Conservation (phyloP, 2,888 invertebrate species). For the Dasypogon diadema region DNA sequence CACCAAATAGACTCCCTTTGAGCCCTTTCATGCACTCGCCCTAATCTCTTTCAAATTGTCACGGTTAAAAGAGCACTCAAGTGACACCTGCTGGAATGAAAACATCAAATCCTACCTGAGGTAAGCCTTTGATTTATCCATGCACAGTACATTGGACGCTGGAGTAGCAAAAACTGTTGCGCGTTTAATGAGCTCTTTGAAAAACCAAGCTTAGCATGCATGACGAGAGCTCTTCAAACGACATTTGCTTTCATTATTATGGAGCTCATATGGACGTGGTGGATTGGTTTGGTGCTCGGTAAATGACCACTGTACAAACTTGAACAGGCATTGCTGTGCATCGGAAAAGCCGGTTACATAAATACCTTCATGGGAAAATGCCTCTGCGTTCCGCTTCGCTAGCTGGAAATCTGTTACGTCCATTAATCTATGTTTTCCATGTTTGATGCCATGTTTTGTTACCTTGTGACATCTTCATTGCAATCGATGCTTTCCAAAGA, state of each 20-base stretch:
- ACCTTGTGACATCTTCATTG: conserved; percentile 35
- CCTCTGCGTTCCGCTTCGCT: conserved; percentile 45
- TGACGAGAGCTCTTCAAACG: conserved; percentile 41
- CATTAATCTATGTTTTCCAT: conserved; percentile 32
- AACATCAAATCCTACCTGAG: conserved; percentile 35
- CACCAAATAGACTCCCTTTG: conserved; percentile 46
- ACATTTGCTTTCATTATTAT: conserved; percentile 21
- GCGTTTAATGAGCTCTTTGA: conserved; percentile 38
- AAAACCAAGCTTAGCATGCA: conserved; percentile 30
- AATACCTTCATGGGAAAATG: conserved; percentile 51
- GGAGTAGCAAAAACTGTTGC: conserved; percentile 35
- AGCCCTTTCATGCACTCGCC: conserved; percentile 53
- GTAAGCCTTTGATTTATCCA: conserved; percentile 23
- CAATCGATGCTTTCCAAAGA: conserved; percentile 10
- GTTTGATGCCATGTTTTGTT: conserved; percentile 31
- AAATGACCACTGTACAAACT: conserved; percentile 21
- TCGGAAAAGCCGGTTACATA: conserved; percentile 49
- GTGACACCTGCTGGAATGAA: conserved; percentile 55
- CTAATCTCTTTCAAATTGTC: conserved; percentile 55
- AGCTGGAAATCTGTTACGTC: conserved; percentile 41
- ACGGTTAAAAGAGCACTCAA: conserved; percentile 56
- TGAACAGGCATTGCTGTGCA: neutral
- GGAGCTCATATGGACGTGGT: neutral
- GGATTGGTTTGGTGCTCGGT: neutral
- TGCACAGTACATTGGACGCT: neutral